These are phyloP conservation scores for Danaus melanippus DNA, from an alignment of 1,140 invertebrate species.

Conservation along the genomic window DNA sequence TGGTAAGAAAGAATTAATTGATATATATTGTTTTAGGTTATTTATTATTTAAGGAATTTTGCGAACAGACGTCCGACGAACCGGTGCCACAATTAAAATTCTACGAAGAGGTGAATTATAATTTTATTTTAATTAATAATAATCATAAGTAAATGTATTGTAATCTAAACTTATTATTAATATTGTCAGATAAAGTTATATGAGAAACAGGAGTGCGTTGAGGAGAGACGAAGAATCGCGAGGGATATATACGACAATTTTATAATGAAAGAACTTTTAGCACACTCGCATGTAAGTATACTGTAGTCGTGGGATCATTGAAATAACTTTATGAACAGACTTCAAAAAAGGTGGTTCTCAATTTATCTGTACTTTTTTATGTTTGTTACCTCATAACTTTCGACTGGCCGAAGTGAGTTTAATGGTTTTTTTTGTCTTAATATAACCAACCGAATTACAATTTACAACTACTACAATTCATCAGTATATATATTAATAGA, in stretches of 20 bases:
- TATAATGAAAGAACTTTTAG: slow-evolving; percentile 99
- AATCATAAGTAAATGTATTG: slow-evolving; percentile 3
- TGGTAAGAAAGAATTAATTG: too few species aligned
- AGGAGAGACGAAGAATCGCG: slow-evolving; percentile 95
- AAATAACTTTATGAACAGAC: too few species aligned
- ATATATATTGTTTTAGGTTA: slow-evolving; percentile 83
- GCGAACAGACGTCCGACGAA: slow-evolving; percentile 96
- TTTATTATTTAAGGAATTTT: slow-evolving; percentile 99
- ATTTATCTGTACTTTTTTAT: too few species aligned
- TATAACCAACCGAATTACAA: too few species aligned
- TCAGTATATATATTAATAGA: too few species aligned
- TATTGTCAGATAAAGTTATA: slow-evolving; percentile 94
- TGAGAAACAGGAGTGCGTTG: slow-evolving; percentile 97
- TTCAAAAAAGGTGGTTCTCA: too few species aligned
- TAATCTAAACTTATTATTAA: not conserved
- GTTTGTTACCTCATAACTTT: too few species aligned
- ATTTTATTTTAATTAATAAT: slow-evolving; percentile 9
- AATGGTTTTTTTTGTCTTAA: too few species aligned
- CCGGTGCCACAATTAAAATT: slow-evolving; percentile 98
- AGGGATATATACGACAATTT: slow-evolving; percentile 99
- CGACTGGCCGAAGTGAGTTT: too few species aligned
- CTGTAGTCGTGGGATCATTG: too few species aligned
- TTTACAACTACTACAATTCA: too few species aligned
- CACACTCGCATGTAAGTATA: slow-evolving; percentile 95
- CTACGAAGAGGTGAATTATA: slow-evolving; percentile 94